Percentiles rank a stretch among this genome's conserved stretches.
phyloP scores from a whole-genome alignment of 2,888 invertebrate genomes.

The Xanthostigma xanthostigma region DNA sequence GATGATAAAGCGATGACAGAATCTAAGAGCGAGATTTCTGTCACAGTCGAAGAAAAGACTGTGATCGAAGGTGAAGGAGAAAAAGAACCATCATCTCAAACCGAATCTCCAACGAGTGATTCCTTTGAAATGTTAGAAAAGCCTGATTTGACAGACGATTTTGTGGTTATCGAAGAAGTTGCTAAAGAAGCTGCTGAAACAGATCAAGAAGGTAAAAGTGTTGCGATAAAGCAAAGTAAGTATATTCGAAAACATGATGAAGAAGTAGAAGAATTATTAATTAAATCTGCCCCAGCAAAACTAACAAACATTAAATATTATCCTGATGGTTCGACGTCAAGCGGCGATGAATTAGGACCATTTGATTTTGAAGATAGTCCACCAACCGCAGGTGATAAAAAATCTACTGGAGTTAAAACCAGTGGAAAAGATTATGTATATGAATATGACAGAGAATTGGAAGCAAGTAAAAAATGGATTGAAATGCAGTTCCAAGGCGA shows the following conservation, averaged over 20 bases:
- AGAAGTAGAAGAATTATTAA: constrained; percentile 54
- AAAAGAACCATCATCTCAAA: constrained; percentile 23
- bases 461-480: constrained; percentile 74
- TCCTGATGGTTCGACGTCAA: constrained; percentile 35
- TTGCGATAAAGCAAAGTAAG: constrained; percentile 43
- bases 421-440: constrained; percentile 24
- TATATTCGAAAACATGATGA: constrained; percentile 47
- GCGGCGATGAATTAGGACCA: constrained; percentile 42
- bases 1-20: constrained; percentile 24
- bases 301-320: constrained; percentile 33
- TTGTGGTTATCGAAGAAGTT: constrained; percentile 77
- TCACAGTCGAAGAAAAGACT: constrained; percentile 43
- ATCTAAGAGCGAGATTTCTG: constrained; percentile 35
- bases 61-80: constrained; percentile 34
- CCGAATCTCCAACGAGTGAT: constrained; percentile 64
- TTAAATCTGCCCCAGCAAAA: constrained; percentile 48
- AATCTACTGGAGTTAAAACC: constrained; percentile 19
- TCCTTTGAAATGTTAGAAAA: constrained; percentile 81
- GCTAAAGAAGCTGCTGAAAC: constrained; percentile 73
- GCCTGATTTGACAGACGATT: constrained; percentile 74
- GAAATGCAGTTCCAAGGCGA: constrained; percentile 78
- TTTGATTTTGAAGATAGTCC: constrained; percentile 58
- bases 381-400: constrained; percentile 24
- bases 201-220: constrained; percentile 69
- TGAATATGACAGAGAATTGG: constrained; percentile 41